Conservation (phyloP, 2,113 vertebrate species). For the Dromaius novaehollandiae region DNA sequence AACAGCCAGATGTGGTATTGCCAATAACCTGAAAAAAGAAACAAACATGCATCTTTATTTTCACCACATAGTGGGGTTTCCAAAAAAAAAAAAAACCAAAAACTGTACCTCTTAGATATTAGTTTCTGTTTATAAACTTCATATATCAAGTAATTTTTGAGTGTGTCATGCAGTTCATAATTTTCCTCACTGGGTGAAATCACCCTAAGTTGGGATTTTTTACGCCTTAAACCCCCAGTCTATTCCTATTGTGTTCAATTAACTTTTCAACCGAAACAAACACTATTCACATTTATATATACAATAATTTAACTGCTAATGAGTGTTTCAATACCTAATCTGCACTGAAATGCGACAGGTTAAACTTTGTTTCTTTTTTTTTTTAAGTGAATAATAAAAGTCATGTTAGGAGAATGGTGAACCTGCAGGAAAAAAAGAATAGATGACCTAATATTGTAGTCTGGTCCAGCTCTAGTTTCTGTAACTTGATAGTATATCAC, state of each 20-base stretch:
- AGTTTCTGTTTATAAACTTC: not conserved
- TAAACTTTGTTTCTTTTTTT: not conserved
- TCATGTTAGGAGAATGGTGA: not conserved
- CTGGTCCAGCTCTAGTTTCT: not conserved
- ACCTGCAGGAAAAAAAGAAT: not conserved
- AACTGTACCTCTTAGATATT: not conserved
- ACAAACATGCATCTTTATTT: not conserved
- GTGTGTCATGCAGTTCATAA: not conserved
- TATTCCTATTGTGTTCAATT: not conserved
- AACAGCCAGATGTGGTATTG: conserved; percentile 94
- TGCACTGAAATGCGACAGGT: not conserved
- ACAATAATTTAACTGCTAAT: not conserved
- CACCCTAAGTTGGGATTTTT: not conserved
- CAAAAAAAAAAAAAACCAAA: too few species aligned
- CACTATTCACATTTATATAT: not conserved
- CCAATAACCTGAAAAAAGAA: conserved; percentile 87
- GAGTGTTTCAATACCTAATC: not conserved
- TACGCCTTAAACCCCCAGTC: not conserved
- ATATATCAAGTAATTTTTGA: not conserved
- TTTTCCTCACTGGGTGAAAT: not conserved
- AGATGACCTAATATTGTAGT: not conserved
- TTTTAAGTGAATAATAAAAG: not conserved
- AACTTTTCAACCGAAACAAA: not conserved
- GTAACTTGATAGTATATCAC: not conserved
- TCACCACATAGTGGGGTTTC: not conserved